Evolutionary conservation across 2,113 vertebrate species (phyloP).

Genomic region (Brachyistius frenatus): DNA sequence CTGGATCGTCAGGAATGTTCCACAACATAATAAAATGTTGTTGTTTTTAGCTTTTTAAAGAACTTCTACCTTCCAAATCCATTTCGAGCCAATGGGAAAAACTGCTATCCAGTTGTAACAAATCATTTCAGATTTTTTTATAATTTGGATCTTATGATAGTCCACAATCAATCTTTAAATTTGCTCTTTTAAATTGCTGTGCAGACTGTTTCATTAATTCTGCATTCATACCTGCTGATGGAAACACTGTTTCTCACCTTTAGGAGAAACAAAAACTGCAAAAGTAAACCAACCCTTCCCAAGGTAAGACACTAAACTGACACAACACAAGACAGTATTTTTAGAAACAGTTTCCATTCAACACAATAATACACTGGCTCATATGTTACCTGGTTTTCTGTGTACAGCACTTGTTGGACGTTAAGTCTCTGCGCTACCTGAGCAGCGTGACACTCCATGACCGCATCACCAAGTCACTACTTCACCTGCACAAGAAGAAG

Average conservation of each 20-base stretch:
- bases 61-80: too few species aligned
- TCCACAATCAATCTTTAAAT: too few species aligned
- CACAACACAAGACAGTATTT: neutral
- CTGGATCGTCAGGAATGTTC: too few species aligned
- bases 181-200: too few species aligned
- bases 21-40: too few species aligned
- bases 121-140: too few species aligned
- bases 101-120: too few species aligned
- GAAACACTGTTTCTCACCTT: slow-evolving; percentile 26
- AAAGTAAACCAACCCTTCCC: slow-evolving; percentile 90
- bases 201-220: too few species aligned
- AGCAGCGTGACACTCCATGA: slow-evolving; percentile 94
- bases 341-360: neutral
- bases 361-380: neutral
- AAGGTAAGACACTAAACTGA: slow-evolving; percentile 86
- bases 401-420: slow-evolving; percentile 91
- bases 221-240: neutral
- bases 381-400: neutral
- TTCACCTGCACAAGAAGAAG: slow-evolving; percentile 98
- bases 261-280: slow-evolving; percentile 95
- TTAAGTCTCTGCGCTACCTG: slow-evolving; percentile 95
- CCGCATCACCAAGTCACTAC: slow-evolving; percentile 96
- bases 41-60: too few species aligned
- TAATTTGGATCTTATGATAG: too few species aligned
- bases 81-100: too few species aligned